Evolutionary conservation across 2,113 vertebrate species (phyloP).

Genomic region (Oreochromis aureus): DNA sequence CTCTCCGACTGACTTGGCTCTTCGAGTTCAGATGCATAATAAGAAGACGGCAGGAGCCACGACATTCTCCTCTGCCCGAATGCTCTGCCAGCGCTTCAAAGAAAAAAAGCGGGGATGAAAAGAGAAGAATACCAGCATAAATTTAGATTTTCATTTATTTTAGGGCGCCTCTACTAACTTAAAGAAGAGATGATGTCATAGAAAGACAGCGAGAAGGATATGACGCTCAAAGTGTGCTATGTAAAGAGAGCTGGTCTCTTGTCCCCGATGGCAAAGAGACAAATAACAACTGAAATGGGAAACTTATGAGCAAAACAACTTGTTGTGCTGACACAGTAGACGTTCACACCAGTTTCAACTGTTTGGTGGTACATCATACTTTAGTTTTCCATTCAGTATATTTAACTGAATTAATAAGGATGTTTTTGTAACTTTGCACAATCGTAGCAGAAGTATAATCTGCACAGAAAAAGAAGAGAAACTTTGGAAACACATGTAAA

Average conservation of each 20-base stretch:
- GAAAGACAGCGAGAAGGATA: background rate
- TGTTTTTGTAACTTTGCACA: background rate
- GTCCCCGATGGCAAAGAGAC: background rate
- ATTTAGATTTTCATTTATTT: background rate
- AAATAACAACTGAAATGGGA: background rate
- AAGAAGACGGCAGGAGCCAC: slow-evolving; percentile 48
- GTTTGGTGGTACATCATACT: background rate
- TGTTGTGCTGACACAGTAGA: background rate
- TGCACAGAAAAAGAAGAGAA: background rate
- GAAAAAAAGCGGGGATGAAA: background rate
- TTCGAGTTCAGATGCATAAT: slow-evolving; percentile 19
- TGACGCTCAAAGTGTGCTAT: background rate
- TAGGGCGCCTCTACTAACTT: background rate
- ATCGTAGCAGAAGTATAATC: background rate
- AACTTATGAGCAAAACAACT: background rate
- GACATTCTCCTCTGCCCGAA: slow-evolving; percentile 46
- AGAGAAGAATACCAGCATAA: background rate
- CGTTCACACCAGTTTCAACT: background rate
- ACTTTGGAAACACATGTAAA: background rate
- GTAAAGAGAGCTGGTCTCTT: background rate
- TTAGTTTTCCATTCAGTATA: background rate
- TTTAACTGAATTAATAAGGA: background rate
- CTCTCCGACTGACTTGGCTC: slow-evolving; percentile 7
- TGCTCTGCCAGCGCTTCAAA: background rate
- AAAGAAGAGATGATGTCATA: background rate